These are phyloP conservation scores for Brevimyrus niger DNA, from an alignment of 2,113 vertebrate genomes.

Conservation along the genomic window DNA sequence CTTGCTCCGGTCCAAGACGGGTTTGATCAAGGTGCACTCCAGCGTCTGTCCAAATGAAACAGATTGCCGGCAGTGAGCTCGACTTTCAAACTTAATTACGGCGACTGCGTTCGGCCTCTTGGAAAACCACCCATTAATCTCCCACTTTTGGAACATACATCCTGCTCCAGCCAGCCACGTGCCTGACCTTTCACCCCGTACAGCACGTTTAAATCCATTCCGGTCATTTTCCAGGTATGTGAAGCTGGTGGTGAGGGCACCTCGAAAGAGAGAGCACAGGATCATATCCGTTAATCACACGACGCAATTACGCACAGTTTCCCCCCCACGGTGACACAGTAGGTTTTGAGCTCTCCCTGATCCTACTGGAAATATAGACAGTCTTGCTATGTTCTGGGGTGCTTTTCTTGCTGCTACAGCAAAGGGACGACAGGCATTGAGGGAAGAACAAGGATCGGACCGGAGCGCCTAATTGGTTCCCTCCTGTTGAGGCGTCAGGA, in stretches of 20 bases:
- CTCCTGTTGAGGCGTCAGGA: not conserved
- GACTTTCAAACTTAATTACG: conserved; percentile 4
- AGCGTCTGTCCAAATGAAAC: not conserved
- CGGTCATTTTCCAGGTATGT: not conserved
- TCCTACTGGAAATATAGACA: not conserved
- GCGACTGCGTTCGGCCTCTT: not conserved
- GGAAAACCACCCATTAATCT: not conserved
- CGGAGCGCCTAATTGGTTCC: not conserved
- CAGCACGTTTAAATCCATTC: not conserved
- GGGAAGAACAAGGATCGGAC: too few species aligned
- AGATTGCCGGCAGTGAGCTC: not conserved
- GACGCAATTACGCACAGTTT: not conserved
- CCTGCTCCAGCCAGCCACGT: not conserved
- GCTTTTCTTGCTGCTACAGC: not conserved
- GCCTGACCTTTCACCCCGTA: not conserved
- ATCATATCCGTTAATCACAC: not conserved
- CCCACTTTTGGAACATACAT: not conserved
- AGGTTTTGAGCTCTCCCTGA: not conserved
- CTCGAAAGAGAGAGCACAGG: not conserved
- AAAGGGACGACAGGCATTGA: not conserved
- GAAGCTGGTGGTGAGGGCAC: not conserved
- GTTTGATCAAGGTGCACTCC: not conserved
- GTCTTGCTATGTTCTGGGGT: not conserved
- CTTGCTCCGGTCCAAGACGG: not conserved
- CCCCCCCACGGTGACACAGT: not conserved